These are phyloP conservation scores for Watsonalla binaria DNA, from an alignment of 2,888 invertebrate genomes.

Conservation along the genomic window DNA sequence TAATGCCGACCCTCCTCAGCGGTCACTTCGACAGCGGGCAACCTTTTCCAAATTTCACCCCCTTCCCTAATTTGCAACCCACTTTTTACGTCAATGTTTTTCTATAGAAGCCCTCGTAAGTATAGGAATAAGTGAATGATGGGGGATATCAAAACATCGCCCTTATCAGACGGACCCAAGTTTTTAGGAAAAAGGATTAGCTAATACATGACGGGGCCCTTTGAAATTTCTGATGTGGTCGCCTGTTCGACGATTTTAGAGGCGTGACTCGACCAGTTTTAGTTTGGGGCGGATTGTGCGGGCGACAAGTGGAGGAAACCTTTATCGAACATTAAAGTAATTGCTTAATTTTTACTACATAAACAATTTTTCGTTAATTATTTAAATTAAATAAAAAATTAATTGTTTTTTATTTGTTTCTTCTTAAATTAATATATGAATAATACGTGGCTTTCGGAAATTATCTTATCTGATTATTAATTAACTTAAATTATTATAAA, in stretches of 20 bases:
- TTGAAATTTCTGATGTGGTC: conserved; percentile 43
- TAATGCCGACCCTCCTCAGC: conserved; percentile 75
- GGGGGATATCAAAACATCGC: conserved; percentile 76
- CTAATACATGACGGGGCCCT: conserved; percentile 49
- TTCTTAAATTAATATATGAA: too few species aligned
- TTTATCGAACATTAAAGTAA: not conserved
- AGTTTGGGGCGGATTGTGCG: conserved; percentile 22
- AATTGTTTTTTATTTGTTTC: too few species aligned
- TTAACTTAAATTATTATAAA: not conserved
- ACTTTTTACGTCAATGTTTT: conserved; percentile 79
- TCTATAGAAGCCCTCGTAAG: conserved; percentile 63
- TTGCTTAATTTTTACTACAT: not conserved
- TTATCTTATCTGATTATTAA: not conserved
- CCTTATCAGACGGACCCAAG: conserved; percentile 62
- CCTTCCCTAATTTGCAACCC: conserved; percentile 62
- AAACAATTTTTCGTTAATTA: too few species aligned
- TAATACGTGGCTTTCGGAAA: too few species aligned
- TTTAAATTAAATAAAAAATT: too few species aligned
- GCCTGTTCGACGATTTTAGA: conserved; percentile 16
- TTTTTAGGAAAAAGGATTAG: conserved; percentile 72
- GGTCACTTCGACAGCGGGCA: conserved; percentile 77
- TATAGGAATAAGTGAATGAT: conserved; percentile 65
- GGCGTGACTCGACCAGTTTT: conserved; percentile 27
- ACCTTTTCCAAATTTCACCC: conserved; percentile 58
- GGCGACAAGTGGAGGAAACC: not conserved